Base-by-base conservation (phyloP, 37 sponge, comb jelly and placozoan species). In the Beroe ovata region DNA sequence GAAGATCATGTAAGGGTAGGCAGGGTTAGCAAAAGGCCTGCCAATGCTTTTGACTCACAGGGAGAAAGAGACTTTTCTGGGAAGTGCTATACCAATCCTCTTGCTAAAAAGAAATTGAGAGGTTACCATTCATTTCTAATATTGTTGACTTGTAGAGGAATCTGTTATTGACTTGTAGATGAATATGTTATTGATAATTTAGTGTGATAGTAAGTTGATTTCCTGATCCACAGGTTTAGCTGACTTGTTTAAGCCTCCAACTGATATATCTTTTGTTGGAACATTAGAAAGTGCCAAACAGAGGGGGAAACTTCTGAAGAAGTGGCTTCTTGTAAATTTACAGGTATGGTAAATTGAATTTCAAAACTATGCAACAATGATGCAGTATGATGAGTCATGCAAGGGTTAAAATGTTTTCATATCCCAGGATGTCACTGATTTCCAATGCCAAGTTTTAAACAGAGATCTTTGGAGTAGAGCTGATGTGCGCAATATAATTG, bases 281-380 rank as follows among this genome's bases (percentile, higher is more conserved):
- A 77, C 84, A 8, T 58, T 77, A 40, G 84, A 77, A 77, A 77
- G 26, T 22, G 84, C 84, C 23, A 77, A 77, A 42, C 18, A 32
- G 26, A 39, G 84, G 22, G 84, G 84, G 25, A 77, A 77, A 77
- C 84, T 20, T 25, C 47, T 77, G 16, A 77, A 77, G 23, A 77
- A 77, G 54, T 77, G 84, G 84, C 84, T 77, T 11, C 84, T 77
- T 47, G 84, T 77, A 1, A 77, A 77, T 77, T 21, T 77, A 23
- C 84, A 77, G 84, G 84, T 77, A 23, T n/a, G n/a, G n/a, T n/a
- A n/a, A n/a, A n/a, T n/a, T n/a, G n/a, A n/a, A n/a, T n/a, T n/a
- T n/a, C n/a, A n/a, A n/a, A n/a, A n/a, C n/a, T n/a, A n/a, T n/a
- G n/a, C n/a, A n/a, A n/a, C n/a, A n/a, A n/a, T n/a, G n/a, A n/a